Evolutionary conservation across 1,140 invertebrate genomes (phyloP), one percentile per base, ranked within the genome.

Genomic region (Idris sp.): DNA sequence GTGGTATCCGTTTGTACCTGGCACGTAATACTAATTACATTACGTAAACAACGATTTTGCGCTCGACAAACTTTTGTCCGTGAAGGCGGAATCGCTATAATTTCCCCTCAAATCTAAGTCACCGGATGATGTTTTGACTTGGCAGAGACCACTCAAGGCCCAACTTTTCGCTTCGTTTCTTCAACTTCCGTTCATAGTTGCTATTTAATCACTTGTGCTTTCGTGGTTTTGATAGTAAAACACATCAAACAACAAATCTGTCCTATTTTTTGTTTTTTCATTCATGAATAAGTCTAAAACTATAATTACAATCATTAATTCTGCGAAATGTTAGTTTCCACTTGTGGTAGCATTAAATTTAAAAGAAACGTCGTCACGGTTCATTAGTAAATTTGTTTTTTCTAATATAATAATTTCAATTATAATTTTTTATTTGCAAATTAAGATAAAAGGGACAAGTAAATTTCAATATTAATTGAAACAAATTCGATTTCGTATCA

Each of bases 31-130:
- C 74, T 76, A 71, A 76, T 76, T 76, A 51, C 61, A 56, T 76
- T 71, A 71, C 65, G 67, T 69, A 76, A 67, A 67, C 61, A 46
- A 31, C 61, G 61, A 72, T 72, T 76, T 72, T 67, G 67, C 74
- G 67, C 74, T 76, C 61, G 74, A 76, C 74, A 72, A 76, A 76
- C 67, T 72, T 62, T 76, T 76, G 74, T 62, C 74, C 67, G 62
- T 72, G 74, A 76, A 76, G 67, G 74, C 38, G 67, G 61, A 68
- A 76, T 67, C 67, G 54, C 62, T 68, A 61, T 64, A 75, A 65
- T 59, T 65, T 64, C 64, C 64, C 64, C 73, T 71, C 59, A 51
- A 71, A 71, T 76, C 65, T 65, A 61, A 71, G 67, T 67, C 67
- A 71, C 61, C 61, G 62, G 72, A 74, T 67, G 62, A 74, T 62